Percentiles rank a stretch among this genome's conserved stretches.
Evolutionary conservation across 2,797 vertebrate genomes (phyloP).

Genomic region (Lutjanus campechanus): DNA sequence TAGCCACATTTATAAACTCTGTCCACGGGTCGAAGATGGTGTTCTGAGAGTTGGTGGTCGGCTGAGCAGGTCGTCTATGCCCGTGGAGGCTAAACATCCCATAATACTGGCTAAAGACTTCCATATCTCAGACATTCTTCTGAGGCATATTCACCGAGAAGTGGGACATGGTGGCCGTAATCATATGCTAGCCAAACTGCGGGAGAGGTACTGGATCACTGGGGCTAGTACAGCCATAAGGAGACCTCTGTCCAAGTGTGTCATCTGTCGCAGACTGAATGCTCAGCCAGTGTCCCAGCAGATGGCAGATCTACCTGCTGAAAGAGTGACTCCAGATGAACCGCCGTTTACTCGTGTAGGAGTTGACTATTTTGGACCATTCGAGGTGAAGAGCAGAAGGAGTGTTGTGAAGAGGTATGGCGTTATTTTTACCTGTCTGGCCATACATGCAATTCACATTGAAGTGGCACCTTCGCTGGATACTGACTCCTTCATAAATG

Average conservation of each 20-base stretch:
- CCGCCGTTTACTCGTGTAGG: not conserved
- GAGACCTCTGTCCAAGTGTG: not conserved
- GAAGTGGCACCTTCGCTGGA: not conserved
- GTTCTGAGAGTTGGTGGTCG: not conserved
- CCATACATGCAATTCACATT: not conserved
- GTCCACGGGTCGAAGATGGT: not conserved
- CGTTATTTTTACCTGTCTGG: constrained; percentile 20
- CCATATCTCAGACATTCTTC: not conserved
- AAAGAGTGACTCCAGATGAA: not conserved
- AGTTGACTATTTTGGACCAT: not conserved
- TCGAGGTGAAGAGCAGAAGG: not conserved
- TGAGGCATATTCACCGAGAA: not conserved
- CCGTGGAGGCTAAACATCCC: not conserved
- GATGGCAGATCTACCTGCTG: not conserved
- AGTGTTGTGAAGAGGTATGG: constrained; percentile 6
- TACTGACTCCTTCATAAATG: constrained; percentile 3
- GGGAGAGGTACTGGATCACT: not conserved
- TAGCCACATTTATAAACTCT: not conserved
- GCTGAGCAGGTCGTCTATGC: not conserved
- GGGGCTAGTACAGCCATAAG: not conserved
- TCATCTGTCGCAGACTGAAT: not conserved
- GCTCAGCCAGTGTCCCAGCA: not conserved
- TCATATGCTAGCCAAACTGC: not conserved
- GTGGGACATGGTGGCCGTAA: not conserved
- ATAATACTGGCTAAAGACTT: constrained; percentile 1